Evolutionary conservation across 2,888 invertebrate species (phyloP), one percentile per base, ranked within the genome.

Genomic region (Thumatha senex): DNA sequence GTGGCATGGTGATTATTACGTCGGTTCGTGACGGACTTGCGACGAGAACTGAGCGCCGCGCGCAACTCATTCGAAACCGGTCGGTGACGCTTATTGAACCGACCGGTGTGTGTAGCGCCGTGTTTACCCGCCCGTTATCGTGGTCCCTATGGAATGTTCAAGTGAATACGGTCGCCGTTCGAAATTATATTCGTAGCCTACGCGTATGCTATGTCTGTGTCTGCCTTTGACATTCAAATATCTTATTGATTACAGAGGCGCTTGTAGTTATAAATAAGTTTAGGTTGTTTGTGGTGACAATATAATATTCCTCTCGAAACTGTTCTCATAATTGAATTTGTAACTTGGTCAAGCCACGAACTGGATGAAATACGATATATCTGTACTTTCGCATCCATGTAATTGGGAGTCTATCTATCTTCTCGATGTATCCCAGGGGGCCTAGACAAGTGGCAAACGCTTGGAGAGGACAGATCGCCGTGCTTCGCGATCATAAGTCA

Each of bases 51-150:
- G 48, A 48, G 40, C 61, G 54, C 54, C 62, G 62, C 48, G 53
- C 65, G 62, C 48, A 49, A 62, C 66, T 67, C 45, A 55, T 64
- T 44, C 24, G 45, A 11, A 57, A 67, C 65, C 46, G 36, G 66
- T 66, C 56, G 29, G 55, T 64, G 68, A 64, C 59, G 62, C 51
- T 56, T 51, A 54, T 54, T 56, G 65, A 56, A 67, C 61, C 46
- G 49, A 65, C 57, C 41, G 46, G 51, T 41, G 46, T 34, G 11
- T n/a, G 14, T 18, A 24, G 41, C 41, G 43, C 48, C 41, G 12
- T 42, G 45, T 10, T 42, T 30, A 29, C 18, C 43, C 46, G 42
- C 49, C 24, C 43, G 39, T 13, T 45, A 48, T 7, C 31, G 30
- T 10, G 33, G 18, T 5, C 18, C n/a, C n/a, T n/a, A n/a, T n/a